These are phyloP conservation scores for Trisateles emortualis DNA, from an alignment of 2,888 invertebrate species.

Conservation along the genomic window DNA sequence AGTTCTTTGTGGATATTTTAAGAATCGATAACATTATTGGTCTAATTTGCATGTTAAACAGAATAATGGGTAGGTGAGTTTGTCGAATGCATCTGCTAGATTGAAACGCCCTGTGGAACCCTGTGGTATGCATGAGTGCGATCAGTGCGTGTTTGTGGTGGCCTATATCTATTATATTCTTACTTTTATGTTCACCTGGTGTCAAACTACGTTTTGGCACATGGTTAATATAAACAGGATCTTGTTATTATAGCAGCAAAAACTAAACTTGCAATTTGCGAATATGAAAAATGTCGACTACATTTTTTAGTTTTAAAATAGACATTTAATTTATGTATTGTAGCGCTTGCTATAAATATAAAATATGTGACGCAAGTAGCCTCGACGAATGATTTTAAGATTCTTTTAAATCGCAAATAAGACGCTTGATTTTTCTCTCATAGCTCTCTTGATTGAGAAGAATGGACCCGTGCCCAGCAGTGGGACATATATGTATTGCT, in stretches of 20 bases:
- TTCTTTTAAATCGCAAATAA: constrained; percentile 8
- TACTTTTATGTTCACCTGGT: constrained; percentile 29
- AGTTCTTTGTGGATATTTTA: constrained; percentile 67
- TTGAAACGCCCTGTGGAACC: constrained; percentile 7
- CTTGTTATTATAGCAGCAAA: not conserved
- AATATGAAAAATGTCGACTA: not conserved
- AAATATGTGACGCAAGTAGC: not conserved
- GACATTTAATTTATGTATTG: not conserved
- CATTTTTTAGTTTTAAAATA: not conserved
- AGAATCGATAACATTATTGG: constrained; percentile 56
- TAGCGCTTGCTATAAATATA: not conserved
- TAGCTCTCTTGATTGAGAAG: constrained; percentile 29
- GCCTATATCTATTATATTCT: constrained; percentile 12
- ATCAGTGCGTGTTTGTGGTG: constrained; percentile 17
- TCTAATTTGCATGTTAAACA: constrained; percentile 61
- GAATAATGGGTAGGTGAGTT: constrained; percentile 32
- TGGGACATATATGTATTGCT: constrained; percentile 20
- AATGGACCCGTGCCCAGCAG: constrained; percentile 21
- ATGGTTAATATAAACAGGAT: constrained; percentile 2
- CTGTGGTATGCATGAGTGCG: constrained; percentile 8
- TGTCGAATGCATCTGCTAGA: constrained; percentile 39
- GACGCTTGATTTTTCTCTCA: too few relatives aligned
- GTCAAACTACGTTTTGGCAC: constrained; percentile 15
- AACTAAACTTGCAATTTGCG: not conserved
- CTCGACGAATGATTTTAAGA: constrained; percentile 5